phyloP scores from a whole-genome alignment of 2,797 vertebrate species.

The Pipistrellus pygmaeus region DNA sequence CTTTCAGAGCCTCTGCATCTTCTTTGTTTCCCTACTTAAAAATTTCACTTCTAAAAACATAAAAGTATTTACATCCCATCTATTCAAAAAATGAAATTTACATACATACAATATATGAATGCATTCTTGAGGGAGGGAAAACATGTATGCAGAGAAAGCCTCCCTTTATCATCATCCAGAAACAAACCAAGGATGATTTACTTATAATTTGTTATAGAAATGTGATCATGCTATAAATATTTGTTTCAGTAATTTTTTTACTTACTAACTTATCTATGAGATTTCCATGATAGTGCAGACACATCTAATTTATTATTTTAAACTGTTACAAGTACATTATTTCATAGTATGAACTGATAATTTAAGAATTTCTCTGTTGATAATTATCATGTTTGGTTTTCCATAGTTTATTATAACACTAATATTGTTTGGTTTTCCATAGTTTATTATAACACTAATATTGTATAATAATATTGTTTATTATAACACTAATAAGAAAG shows the following conservation, averaged over 20 bases:
- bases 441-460: constrained; percentile 43
- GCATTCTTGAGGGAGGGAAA: neutral
- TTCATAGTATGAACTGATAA: constrained; percentile 10
- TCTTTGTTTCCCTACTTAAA: constrained; percentile 20
- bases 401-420: constrained; percentile 36
- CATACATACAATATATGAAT: neutral
- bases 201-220: neutral
- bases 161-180: neutral
- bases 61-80: neutral
- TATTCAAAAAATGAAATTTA: constrained; percentile 22
- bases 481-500: constrained; percentile 14
- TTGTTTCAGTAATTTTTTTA: neutral
- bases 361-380: neutral
- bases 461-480: too few species aligned
- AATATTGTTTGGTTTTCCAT: neutral
- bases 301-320: constrained; percentile 32
- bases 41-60: neutral
- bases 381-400: neutral
- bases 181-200: neutral
- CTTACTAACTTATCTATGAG: neutral
- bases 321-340: neutral
- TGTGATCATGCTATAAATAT: neutral
- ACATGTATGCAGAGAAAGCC: neutral
- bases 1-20: neutral
- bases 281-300: neutral